Evolutionary conservation across 2,797 vertebrate genomes (phyloP).

Genomic region (Melanitta fusca): DNA sequence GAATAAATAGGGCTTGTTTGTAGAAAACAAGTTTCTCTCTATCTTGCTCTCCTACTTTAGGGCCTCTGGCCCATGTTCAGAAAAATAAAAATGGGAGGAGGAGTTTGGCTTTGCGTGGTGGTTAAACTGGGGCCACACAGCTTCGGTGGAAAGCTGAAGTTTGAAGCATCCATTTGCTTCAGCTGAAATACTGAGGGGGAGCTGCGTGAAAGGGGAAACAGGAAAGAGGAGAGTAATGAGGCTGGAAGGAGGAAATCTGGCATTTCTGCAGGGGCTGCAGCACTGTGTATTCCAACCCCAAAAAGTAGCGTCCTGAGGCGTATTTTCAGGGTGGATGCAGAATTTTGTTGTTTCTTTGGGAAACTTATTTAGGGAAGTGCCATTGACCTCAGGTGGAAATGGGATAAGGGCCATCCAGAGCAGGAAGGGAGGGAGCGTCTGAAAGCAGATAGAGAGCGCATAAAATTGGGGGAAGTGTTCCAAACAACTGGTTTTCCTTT

Average conservation of each 20-base stretch:
- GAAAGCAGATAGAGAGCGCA: conserved; percentile 69
- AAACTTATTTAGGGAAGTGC: conserved; percentile 68
- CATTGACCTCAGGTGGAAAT: conserved; percentile 72
- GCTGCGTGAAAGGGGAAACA: neutral
- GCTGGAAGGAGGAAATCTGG: conserved; percentile 36
- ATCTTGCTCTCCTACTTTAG: conserved; percentile 48
- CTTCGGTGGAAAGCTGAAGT: conserved; percentile 1
- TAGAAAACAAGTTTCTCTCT: conserved; percentile 57
- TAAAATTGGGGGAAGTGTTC: conserved; percentile 68
- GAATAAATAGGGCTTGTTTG: conserved; percentile 64
- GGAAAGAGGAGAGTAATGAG: neutral
- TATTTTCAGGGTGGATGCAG: neutral
- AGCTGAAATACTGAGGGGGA: conserved; percentile 30
- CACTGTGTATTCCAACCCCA: neutral
- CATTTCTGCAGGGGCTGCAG: neutral
- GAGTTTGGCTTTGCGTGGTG: conserved; percentile 35
- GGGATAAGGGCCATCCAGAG: conserved; percentile 67
- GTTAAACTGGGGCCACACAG: conserved; percentile 36
- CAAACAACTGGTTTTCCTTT: conserved; percentile 64
- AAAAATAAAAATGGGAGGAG: conserved; percentile 53
- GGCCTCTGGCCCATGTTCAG: conserved; percentile 41
- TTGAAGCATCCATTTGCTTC: conserved; percentile 13
- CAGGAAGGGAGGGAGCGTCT: conserved; percentile 68
- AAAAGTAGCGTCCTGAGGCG: neutral
- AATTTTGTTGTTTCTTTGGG: conserved; percentile 50